Evolutionary conservation across 1,140 invertebrate genomes (phyloP), one percentile per base, ranked within the genome.

Genomic region (Euura lappo): DNA sequence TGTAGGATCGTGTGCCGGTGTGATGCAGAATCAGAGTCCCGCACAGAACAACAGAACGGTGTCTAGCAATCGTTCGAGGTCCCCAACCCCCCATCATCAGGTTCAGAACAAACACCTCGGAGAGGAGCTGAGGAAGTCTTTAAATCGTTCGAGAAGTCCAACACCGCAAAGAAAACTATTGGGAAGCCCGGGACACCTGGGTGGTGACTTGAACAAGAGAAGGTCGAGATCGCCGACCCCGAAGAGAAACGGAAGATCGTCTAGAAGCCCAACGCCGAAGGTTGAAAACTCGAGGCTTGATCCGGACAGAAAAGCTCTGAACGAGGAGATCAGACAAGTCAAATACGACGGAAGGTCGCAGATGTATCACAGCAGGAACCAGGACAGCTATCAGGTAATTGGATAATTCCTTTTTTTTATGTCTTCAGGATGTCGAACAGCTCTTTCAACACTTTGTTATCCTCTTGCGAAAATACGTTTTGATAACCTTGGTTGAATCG

Each of bases 51-150:
- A 81, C 70, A 83, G 80, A 72, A 85, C 79, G 76, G 72, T 79
- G 47, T 79, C 84, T 42, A 88, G 83, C 71, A 88, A 88, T 78
- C 86, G 86, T 75, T 90, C 89, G 64, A 88, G 87, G 77, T 90
- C 89, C 78, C 89, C 89, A 7, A 90, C 88, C n/a, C 88, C 89
- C 68, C 81, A 84, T 70, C 68, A 47, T 10, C 80, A 75, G 42
- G 72, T 66, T 44, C 76, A 68, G 51, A 65, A 75, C 68, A 78
- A 77, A 45, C 80, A 80, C 42, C 76, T 79, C 65, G 79, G 78
- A 65, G 79, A 76, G 64, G 83, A 84, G 78, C 82, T 85, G 77
- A 90, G 78, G 83, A 88, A 78, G 67, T 11, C 51, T 28, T 86
- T 83, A n/a, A 90, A 89, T 75, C 89, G 89, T 46, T 84, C 87